Base-by-base conservation (phyloP, 1,140 invertebrate species). In the Ganaspis sp. region DNA sequence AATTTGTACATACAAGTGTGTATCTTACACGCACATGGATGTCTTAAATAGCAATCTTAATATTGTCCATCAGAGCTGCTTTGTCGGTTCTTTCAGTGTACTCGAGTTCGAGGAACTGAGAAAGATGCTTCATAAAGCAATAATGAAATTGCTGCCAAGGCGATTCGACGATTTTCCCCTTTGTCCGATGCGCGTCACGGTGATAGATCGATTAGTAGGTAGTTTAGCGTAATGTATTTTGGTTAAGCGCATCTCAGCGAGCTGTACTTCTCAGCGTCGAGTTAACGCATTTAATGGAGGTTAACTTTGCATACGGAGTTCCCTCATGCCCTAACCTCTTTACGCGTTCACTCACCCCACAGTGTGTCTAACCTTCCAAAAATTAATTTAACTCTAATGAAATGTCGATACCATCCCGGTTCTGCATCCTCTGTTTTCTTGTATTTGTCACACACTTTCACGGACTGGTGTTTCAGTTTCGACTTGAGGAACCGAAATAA, bases 251-350 rank as follows among this genome's bases (percentile, higher is more conserved):
- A 82, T 80, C 73, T 78, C 74, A 83, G 81, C 78, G 80, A 12
- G 9, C 58, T 81, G 80, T 77, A 78, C 81, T 78, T 84, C 83
- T 80, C 78, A 80, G 83, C 81, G 80, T 70, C 74, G 73, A 83
- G 79, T 86, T 82, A 83, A 86, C 78, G 79, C 75, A 83, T 86
- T 86, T 83, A 85, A 85, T 83, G 81, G 83, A 82, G 84, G 83
- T 85, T 85, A 85, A 85, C 80, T 85, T 81, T 79, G 81, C 80
- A 82, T 80, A 83, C 76, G 76, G 76, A 77, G 76, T 71, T 80
- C 81, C 77, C 81, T 81, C 74, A 77, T 82, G 83, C 79, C 71
- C 81, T 81, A 82, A 83, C 81, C 83, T 81, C 78, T 80, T 81
- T 80, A 82, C 71, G 77, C 83, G 81, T 81, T 78, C 79, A 80